Evolutionary conservation across 2,888 invertebrate genomes (phyloP), one percentile per base, ranked within the genome.

Genomic region (Cistogaster globosa): DNA sequence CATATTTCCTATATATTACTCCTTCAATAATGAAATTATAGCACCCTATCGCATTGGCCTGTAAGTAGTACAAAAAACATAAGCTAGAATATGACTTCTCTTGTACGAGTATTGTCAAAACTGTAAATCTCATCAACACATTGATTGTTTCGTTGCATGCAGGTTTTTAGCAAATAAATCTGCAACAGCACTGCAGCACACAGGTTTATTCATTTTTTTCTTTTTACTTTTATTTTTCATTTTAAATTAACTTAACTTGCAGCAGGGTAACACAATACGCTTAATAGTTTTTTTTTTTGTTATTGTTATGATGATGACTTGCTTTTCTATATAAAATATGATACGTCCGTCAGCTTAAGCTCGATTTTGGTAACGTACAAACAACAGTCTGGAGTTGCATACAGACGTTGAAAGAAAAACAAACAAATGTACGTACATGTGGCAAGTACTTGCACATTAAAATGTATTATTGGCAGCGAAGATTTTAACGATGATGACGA

Each of bases 191-290:
- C 32, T 45, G 22, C 65, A 60, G 63, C 71, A 65, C 48, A 77
- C 53, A 69, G 45, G 87, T 88, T 87, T 88, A 88, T 88, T 88
- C 1, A 42, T 12, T 88, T 87, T 84, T 88, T 88, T 12, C 88
- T 87, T 84, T 88, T 88, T 87, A 20, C 16, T 72, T 67, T 55
- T 20, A 53, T 68, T 69, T 78, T 79, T 55, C 48, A 78, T 71
- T 71, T 71, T 55, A 55, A 69, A 71, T 83, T 58, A 79, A 60
- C 38, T 65, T 74, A 82, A 78, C 78, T 69, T 82, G 74, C 32
- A 72, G 74, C 77, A 57, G 57, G 36, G 85, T 79, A 85, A 85
- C 75, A 82, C 75, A 82, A 82, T 75, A 82, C 74, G 58, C 74
- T 82, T 53, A 82, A 77, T 72, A 85, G 55, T 58, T 74, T 74